Evolutionary conservation across 2,888 invertebrate genomes (phyloP), one percentile per base, ranked within the genome.

Genomic region (Erannis defoliaria): DNA sequence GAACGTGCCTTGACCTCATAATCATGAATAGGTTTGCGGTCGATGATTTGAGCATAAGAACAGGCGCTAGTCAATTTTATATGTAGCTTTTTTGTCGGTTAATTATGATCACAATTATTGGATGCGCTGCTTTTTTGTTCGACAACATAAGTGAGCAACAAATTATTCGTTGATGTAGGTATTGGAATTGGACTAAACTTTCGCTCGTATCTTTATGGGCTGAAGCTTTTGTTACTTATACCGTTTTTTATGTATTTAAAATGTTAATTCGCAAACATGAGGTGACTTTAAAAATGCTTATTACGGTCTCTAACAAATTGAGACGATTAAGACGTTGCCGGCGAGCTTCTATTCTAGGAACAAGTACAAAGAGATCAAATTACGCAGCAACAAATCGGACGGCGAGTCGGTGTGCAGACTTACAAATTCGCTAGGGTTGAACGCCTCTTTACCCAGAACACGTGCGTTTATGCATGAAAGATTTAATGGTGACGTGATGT

Each of bases 381-480:
- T 85, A 85, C 80, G 74, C 69, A 62, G 73, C 74, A 64, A 73
- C 72, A 75, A 75, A 80, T 76, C 77, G 78, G 76, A 69, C 73
- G 65, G 66, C 68, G 77, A 74, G 72, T 75, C 76, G 73, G 72
- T 77, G 80, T 75, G 77, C 74, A 76, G 78, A 78, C 80, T 84
- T 81, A 75, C 76, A 76, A 83, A 86, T 85, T 86, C 77, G 84
- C 76, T 78, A 81, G 82, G 83, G 79, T 80, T 81, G 77, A 83
- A 81, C 77, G 82, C 77, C 73, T 77, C 72, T 78, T 75, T 77
- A 80, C 78, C 76, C 75, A 80, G 78, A 81, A 78, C 80, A 78
- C 80, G 82, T 84, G 82, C 76, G 76, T 75, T 67, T 54, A 73
- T 77, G 77, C 82, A 79, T 84, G 80, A 77, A 81, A 70, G 78